Evolutionary conservation across 1,140 invertebrate species (phyloP).

Genomic region (Drosophila novamexicana): DNA sequence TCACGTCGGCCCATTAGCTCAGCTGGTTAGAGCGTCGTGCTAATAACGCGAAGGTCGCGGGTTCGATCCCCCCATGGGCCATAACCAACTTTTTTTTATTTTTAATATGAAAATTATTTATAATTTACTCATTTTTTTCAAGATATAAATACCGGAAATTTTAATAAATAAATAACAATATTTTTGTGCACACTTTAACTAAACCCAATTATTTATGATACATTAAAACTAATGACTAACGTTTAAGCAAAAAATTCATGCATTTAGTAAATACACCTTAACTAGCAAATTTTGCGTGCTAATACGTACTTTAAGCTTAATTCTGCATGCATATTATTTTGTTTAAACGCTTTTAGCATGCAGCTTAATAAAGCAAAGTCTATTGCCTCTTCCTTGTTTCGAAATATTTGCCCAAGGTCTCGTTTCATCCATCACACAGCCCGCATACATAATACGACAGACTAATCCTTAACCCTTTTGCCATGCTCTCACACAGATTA

Average conservation of each 20-base stretch:
- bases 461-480: constrained; percentile 27
- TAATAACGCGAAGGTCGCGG: constrained; percentile 87
- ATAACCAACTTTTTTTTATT: constrained; percentile 13
- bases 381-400: not conserved
- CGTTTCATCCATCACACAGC: not conserved
- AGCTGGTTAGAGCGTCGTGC: constrained; percentile 86
- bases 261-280: too few relatives aligned
- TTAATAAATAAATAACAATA: too few relatives aligned
- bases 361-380: not conserved
- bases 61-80: constrained; percentile 86
- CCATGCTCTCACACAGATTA: constrained; percentile 4
- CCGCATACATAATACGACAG: constrained; percentile 14
- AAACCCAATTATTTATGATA: too few relatives aligned
- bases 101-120: not conserved
- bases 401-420: not conserved
- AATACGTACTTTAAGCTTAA: too few relatives aligned
- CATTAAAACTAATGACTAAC: too few relatives aligned
- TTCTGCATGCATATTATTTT: not conserved
- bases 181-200: too few relatives aligned
- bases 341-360: not conserved
- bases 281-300: too few relatives aligned
- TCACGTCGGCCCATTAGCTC: constrained; percentile 84
- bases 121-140: not conserved
- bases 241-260: too few relatives aligned
- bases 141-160: not conserved